A percentile compares a stretch with the other conserved stretches of the same genome.
phyloP scores from a whole-genome alignment of 2,113 vertebrate species.

The Lasiurus cinereus region DNA sequence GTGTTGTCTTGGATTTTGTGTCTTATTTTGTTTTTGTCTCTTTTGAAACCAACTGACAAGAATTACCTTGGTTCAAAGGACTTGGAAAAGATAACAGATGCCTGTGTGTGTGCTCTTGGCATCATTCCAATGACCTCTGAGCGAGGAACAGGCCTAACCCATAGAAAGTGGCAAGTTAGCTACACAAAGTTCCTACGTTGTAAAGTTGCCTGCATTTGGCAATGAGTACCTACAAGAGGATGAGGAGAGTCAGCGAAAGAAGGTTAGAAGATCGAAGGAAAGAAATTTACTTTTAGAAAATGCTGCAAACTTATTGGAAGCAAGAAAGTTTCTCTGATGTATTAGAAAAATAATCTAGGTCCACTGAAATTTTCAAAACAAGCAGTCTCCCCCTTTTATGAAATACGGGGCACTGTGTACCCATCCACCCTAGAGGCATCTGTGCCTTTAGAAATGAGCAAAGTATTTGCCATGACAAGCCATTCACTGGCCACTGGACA shows the following conservation, averaged over 20 bases:
- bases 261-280: background rate
- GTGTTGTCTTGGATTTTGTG: background rate
- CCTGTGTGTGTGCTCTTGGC: background rate
- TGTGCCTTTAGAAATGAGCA: background rate
- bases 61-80: background rate
- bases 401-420: background rate
- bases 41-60: background rate
- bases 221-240: background rate
- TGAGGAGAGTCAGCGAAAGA: background rate
- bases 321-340: background rate
- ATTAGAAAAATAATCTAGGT: background rate
- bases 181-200: background rate
- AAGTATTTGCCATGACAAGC: background rate
- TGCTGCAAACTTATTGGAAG: background rate
- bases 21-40: background rate
- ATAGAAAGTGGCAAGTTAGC: accelerated
- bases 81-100: background rate
- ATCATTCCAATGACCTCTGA: background rate
- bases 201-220: background rate
- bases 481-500: background rate
- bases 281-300: background rate
- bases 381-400: background rate
- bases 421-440: background rate
- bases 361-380: background rate
- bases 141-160: background rate